These are phyloP conservation scores for Dione juno DNA, from an alignment of 2,888 invertebrate species.

Conservation along the genomic window DNA sequence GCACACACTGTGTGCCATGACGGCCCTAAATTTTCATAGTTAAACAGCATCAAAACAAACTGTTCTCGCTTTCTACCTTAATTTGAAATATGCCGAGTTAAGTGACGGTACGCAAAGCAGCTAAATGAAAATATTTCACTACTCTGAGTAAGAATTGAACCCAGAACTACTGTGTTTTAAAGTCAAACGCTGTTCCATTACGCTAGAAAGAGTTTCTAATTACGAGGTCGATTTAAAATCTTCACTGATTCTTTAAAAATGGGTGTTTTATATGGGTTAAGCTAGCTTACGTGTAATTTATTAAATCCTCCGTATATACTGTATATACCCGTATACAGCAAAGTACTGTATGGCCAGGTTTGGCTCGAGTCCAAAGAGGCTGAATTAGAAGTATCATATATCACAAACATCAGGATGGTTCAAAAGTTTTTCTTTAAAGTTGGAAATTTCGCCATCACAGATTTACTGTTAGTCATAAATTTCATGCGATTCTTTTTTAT, in stretches of 20 bases:
- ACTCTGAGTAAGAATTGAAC: too few species aligned
- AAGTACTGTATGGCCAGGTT: conserved; percentile 47
- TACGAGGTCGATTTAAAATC: neutral
- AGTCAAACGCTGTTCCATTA: neutral
- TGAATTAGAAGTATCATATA: conserved; percentile 54
- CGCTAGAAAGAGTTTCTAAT: neutral
- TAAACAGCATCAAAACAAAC: too few species aligned
- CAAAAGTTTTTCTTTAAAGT: conserved; percentile 39
- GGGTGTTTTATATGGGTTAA: conserved; percentile 2
- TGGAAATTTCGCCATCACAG: conserved; percentile 33
- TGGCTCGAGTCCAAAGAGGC: conserved; percentile 50
- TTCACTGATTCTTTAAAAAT: neutral
- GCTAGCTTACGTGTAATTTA: conserved; percentile 14
- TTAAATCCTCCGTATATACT: conserved; percentile 11
- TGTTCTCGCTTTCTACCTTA: too few species aligned
- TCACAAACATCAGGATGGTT: conserved; percentile 50
- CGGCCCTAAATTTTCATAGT: too few species aligned
- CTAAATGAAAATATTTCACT: too few species aligned
- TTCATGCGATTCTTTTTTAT: neutral
- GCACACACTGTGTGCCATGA: too few species aligned
- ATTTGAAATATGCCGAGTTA: too few species aligned
- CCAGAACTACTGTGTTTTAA: neutral
- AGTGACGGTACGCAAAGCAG: too few species aligned
- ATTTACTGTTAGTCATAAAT: conserved; percentile 31
- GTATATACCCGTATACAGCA: neutral